Base-by-base conservation (phyloP, 2,113 vertebrate species). In the Cervus canadensis region DNA sequence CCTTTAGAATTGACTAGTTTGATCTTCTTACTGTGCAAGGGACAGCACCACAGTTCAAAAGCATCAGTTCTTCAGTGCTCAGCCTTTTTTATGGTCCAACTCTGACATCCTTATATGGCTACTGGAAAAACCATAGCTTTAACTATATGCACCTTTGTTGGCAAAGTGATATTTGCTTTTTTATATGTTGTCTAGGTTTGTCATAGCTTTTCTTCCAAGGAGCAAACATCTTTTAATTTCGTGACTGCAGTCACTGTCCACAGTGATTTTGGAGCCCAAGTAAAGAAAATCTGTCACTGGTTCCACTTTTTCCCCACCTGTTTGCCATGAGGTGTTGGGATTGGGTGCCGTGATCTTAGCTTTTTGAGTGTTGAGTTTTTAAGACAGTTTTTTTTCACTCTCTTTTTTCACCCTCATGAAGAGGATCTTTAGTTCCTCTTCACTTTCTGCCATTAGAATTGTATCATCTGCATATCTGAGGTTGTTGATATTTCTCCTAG, bases 1-100 rank as follows among this genome's bases (percentile, higher is more conserved):
- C n/a, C 67, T 74, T 74, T 23, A 40, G n/a, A 10, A 74, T 3
- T 40, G n/a, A 74, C 36, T 74, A 4, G n/a, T 36, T 21, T 21
- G 67, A 40, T 21, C n/a, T 64, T 36, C 40, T 40, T 40, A 36
- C 64, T 6, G n/a, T 74, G 9, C 67, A 74, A 23, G 36, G 19
- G 67, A 74, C 67, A 40, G 36, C 36, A 74, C 36, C 19, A 74
- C n/a, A 25, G 5, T 40, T 74, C 21, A 23, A 40, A 74, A 74
- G 36, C 67, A 40, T 74, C 67, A 40, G 10, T 74, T 40, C 2
- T 40, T 40, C 2, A 5, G n/a, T 1, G 0, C 5, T 11, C n/a
- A 74, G 36, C 19, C 19, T 74, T 74, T 10, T 74, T 74, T 40
- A 40, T 40, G n/a, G 67, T 40, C 67, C 67, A 40, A 6, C 36